Evolutionary conservation across 2,797 vertebrate genomes (phyloP).

Genomic region (Melanotaenia maccullochi): DNA sequence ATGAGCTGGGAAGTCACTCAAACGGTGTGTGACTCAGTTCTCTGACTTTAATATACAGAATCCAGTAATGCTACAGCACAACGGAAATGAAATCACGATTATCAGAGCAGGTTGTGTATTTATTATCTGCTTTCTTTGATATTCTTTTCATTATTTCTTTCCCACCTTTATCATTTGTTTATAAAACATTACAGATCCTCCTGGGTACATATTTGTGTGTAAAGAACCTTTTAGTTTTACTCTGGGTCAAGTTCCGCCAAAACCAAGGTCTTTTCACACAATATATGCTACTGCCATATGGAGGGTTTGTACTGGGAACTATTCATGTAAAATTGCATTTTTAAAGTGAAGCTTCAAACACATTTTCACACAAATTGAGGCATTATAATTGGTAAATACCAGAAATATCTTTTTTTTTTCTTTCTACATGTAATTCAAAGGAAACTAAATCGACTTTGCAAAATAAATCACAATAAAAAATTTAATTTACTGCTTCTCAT

Average conservation of each 20-base stretch:
- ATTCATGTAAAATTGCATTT: no score
- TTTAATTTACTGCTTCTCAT: neutral
- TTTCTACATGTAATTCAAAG: neutral
- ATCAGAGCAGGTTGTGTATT: neutral
- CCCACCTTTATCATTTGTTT: neutral
- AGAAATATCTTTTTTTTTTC: slow-evolving; percentile 10
- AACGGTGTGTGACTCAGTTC: neutral
- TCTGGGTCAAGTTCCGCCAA: neutral
- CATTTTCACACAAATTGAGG: neutral
- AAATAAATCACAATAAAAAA: neutral
- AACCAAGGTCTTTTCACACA: neutral
- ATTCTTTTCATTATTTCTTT: neutral
- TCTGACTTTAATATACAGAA: neutral
- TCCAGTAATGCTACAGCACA: neutral
- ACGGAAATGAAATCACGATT: no score
- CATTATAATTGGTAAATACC: neutral
- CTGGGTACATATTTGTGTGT: neutral
- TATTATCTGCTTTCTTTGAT: neutral
- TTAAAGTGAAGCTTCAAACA: neutral
- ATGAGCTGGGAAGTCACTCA: neutral
- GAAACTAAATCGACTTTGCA: neutral
- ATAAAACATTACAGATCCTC: neutral
- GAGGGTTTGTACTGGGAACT: no score
- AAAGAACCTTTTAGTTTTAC: neutral
- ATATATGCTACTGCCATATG: neutral